A percentile compares a stretch with the other conserved stretches of the same genome.
Conservation (phyloP, 2,113 vertebrate genomes). For the Dunckerocampus dactyliophorus region DNA sequence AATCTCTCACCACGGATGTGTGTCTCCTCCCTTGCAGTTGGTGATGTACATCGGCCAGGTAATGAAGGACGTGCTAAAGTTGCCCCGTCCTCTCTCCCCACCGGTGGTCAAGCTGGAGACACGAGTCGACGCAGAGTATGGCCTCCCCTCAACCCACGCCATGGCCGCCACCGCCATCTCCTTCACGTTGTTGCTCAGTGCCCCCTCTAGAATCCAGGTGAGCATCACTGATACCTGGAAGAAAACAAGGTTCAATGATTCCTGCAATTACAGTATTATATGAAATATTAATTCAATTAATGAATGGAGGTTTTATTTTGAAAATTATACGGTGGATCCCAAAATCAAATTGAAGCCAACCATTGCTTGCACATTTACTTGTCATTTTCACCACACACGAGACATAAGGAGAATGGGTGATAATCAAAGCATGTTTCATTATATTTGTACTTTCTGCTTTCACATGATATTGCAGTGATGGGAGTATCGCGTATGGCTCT, state of each 20-base stretch:
- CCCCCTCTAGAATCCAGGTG: constrained; percentile 83
- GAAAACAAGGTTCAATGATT: not conserved
- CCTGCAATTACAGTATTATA: too few species aligned
- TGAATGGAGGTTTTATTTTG: too few species aligned
- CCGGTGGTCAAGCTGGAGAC: constrained; percentile 89
- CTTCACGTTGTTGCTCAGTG: constrained; percentile 83
- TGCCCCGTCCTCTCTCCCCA: constrained; percentile 86
- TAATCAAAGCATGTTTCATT: too few species aligned
- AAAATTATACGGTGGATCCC: too few species aligned
- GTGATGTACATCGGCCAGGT: constrained; percentile 96
- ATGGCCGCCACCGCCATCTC: constrained; percentile 91
- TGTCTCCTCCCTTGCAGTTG: constrained; percentile 66
- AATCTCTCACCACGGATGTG: not conserved
- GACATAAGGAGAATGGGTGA: too few species aligned
- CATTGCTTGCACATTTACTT: too few species aligned
- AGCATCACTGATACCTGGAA: not conserved
- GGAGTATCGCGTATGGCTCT: too few species aligned
- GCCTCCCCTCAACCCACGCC: constrained; percentile 94
- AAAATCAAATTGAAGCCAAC: too few species aligned
- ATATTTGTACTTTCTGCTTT: too few species aligned
- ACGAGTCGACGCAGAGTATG: constrained; percentile 82
- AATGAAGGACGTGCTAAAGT: constrained; percentile 90
- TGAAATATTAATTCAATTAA: not conserved
- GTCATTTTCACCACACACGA: too few species aligned
- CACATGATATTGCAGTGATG: too few species aligned